These are phyloP conservation scores for Threskiornis aethiopicus DNA, from an alignment of 2,797 vertebrate genomes.

Conservation along the genomic window DNA sequence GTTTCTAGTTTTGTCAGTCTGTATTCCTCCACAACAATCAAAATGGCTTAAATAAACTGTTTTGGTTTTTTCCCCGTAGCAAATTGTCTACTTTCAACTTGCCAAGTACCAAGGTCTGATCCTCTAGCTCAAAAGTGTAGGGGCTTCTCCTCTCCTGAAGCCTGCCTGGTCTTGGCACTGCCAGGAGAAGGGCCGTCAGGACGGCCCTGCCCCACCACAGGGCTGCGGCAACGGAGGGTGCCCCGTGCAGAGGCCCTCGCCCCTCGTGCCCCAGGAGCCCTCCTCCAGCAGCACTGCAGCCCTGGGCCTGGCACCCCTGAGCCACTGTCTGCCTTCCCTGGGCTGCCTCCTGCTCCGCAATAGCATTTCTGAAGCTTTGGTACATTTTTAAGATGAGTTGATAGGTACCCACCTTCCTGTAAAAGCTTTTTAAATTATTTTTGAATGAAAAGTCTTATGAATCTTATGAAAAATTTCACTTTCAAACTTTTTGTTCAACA, in stretches of 20 bases:
- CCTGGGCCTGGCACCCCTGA: neutral
- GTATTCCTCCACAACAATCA: neutral
- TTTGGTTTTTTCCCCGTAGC: neutral
- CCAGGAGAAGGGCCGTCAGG: neutral
- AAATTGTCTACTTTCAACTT: neutral
- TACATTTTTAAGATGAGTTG: neutral
- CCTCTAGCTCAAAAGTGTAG: neutral
- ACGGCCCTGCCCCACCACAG: neutral
- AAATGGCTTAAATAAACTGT: neutral
- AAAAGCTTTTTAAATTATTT: neutral
- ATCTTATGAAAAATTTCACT: neutral
- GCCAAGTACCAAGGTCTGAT: neutral
- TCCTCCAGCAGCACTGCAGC: neutral
- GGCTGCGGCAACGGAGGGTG: neutral
- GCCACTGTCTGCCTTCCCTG: neutral
- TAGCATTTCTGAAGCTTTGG: neutral
- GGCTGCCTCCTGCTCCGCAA: neutral
- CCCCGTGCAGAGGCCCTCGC: rapidly evolving
- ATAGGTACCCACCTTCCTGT: neutral
- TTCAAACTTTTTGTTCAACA: neutral
- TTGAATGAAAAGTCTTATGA: neutral
- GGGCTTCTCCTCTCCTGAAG: neutral
- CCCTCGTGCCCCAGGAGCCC: neutral
- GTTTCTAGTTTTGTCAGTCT: neutral
- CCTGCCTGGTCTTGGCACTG: neutral